Percentiles rank a stretch among this genome's conserved stretches.
phyloP scores from a whole-genome alignment of 2,888 invertebrate genomes.

The Pseudoips prasinana region DNA sequence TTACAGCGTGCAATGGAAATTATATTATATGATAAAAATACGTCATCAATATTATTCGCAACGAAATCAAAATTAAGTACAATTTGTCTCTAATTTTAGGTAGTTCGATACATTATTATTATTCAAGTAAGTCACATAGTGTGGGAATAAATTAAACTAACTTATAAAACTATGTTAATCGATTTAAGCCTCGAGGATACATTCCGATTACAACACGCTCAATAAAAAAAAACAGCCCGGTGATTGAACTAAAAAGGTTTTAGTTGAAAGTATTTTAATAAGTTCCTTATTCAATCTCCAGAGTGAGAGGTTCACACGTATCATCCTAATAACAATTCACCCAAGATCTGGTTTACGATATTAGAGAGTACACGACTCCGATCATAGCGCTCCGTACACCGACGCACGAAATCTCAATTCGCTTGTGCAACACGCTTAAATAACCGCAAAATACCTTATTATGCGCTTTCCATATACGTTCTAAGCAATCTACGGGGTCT shows the following conservation, averaged over 20 bases:
- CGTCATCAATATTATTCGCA: too few relatives aligned
- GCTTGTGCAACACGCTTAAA: conserved; percentile 76
- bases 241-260: conserved; percentile 21
- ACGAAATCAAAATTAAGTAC: too few relatives aligned
- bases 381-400: conserved; percentile 59
- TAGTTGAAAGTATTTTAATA: conserved; percentile 57
- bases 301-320: conserved; percentile 62
- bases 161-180: too few relatives aligned
- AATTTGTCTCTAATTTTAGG: too few relatives aligned
- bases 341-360: conserved; percentile 68
- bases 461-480: conserved; percentile 79
- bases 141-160: too few relatives aligned
- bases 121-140: too few relatives aligned
- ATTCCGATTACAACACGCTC: too few relatives aligned
- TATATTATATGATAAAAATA: too few relatives aligned
- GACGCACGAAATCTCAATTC: conserved; percentile 78
- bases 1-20: too few relatives aligned
- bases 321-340: conserved; percentile 67
- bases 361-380: conserved; percentile 54
- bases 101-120: too few relatives aligned
- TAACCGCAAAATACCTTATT: conserved; percentile 81
- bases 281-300: conserved; percentile 54
- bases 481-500: conserved; percentile 68
- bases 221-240: conserved; percentile 8
- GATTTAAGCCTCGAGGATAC: too few relatives aligned